Conservation (phyloP, 2,113 vertebrate species). For the Zapornia atra region DNA sequence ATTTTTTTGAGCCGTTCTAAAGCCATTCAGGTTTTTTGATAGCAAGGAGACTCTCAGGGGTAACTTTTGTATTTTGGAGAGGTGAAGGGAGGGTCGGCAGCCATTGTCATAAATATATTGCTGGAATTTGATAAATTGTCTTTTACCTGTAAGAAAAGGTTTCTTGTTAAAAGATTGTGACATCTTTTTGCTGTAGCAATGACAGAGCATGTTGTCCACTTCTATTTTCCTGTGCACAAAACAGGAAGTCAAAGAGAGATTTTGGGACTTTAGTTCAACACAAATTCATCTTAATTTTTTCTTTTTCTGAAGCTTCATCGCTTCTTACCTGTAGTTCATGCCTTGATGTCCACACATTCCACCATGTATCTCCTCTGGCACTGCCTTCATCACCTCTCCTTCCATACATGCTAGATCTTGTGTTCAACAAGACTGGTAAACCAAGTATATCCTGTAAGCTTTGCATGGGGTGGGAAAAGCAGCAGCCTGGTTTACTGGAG, state of each 20-base stretch:
- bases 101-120: background rate
- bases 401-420: background rate
- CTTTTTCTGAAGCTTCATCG: background rate
- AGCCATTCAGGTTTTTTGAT: background rate
- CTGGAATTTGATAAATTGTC: background rate
- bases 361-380: background rate
- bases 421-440: background rate
- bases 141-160: background rate
- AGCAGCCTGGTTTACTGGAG: background rate
- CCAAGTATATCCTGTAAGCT: background rate
- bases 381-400: background rate
- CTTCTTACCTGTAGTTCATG: background rate
- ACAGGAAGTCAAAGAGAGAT: background rate
- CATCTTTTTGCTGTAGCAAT: background rate
- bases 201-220: background rate
- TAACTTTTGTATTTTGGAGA: background rate
- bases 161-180: background rate
- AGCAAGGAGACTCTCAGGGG: background rate
- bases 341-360: background rate
- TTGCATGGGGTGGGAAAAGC: accelerated
- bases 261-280: background rate
- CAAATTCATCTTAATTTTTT: background rate
- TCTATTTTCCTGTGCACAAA: background rate
- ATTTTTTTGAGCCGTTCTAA: background rate
- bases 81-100: background rate